Conservation (phyloP, 2,888 invertebrate species). For the Heliconius ethilla region DNA sequence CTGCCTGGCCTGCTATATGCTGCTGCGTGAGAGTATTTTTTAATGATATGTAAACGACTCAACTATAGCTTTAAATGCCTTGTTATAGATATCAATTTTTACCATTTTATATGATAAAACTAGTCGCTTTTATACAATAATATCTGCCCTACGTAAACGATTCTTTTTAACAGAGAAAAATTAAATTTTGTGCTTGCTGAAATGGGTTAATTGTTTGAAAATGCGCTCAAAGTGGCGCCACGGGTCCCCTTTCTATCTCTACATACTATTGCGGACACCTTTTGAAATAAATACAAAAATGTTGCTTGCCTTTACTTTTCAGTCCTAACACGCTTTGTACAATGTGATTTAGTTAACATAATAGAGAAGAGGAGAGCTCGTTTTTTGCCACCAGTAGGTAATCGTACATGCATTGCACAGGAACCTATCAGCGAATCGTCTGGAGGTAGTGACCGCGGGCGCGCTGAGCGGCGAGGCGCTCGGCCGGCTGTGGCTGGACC, state of each 20-base stretch:
- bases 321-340: not conserved
- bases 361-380: not conserved
- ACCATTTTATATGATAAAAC: not conserved
- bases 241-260: not conserved
- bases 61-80: not conserved
- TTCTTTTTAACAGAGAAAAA: not conserved
- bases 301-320: not conserved
- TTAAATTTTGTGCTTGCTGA: not conserved
- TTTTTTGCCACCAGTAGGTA: not conserved
- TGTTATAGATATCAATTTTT: not conserved
- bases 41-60: not conserved
- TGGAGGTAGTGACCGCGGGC: constrained; percentile 85
- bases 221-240: too few relatives aligned
- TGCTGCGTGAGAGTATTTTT: not conserved
- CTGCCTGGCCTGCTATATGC: too few relatives aligned
- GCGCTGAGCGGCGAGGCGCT: constrained; percentile 84
- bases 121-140: not conserved
- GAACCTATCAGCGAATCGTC: constrained; percentile 88
- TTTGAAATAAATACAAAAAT: not conserved
- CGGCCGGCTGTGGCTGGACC: constrained; percentile 84
- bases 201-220: not conserved
- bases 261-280: not conserved
- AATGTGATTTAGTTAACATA: not conserved
- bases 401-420: constrained; percentile 70
- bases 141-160: not conserved